Base-by-base conservation (phyloP, 1,140 invertebrate species). In the Drosophila mauritiana region DNA sequence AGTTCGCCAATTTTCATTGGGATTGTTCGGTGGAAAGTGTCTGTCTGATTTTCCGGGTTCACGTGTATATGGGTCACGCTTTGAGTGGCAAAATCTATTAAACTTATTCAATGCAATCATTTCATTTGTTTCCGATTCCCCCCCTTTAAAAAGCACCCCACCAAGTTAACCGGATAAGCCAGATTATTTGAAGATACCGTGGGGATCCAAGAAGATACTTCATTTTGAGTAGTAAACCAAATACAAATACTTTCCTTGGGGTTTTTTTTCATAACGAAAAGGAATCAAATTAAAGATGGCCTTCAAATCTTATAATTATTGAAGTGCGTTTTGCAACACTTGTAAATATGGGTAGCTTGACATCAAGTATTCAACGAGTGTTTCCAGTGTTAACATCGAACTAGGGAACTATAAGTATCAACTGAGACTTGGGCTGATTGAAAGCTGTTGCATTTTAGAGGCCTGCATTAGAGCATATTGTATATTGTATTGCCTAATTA, bases 41-140 rank as follows among this genome's bases (percentile, higher is more conserved):
- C 37, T 43, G 58, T 31, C 22, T 31, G 15, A 63, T 22, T 57
- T 34, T 11, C 27, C 31, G 52, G 40, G 22, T 49, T 40, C 54
- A 43, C 51, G 22, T 45, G n/a, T 73, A 80, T 85, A 68, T 85
- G 68, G 81, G 81, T 85, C 81, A 85, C 81, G 77, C 81, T 73
- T 73, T 85, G 52, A 73, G 48, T 73, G 73, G 65, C 46, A 80
- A 61, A 83, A 77, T 80, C 78, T 80, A 73, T 72, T 68, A 83
- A 75, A 83, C 78, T 75, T 78, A 83, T 78, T 69, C 52, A 82
- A 83, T 69, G 80, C 59, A 79, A 79, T 79, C 61, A 80, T 65
- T 80, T 36, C 43, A 76, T 80, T 80, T 84, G 64, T 77, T 67
- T 59, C 27, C 58, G 34, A 36, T 17, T 42, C 34, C 63, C 42